A percentile compares a stretch with the other conserved stretches of the same genome.
These are phyloP conservation scores for Whitmania pigra DNA, from an alignment of 1,140 invertebrate species.

Conservation along the genomic window DNA sequence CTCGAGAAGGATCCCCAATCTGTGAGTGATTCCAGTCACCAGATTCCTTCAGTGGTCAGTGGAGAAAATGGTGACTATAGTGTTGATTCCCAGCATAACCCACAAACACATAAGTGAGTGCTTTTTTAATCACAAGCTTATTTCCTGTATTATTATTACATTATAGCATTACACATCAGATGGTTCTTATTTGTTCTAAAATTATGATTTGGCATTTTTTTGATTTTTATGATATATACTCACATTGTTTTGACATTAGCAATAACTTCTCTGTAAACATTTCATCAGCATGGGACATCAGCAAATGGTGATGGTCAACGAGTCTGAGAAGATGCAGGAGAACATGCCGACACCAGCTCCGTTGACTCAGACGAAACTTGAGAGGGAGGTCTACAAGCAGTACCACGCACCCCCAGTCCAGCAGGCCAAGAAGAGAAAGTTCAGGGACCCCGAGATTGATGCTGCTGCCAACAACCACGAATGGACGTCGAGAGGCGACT, in stretches of 20 bases:
- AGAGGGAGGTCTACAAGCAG: slow-evolving; percentile 8
- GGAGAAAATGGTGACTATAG: background rate
- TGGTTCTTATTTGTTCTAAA: background rate
- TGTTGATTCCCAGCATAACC: background rate
- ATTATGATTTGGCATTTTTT: slow-evolving; percentile 2
- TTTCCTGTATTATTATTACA: background rate
- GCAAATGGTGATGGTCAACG: background rate
- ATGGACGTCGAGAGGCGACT: background rate
- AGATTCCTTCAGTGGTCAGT: background rate
- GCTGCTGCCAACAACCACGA: background rate
- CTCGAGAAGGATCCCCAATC: background rate
- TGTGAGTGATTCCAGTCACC: background rate
- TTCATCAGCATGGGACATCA: too few species aligned
- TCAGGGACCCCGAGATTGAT: background rate
- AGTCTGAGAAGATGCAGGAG: background rate
- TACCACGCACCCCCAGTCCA: background rate
- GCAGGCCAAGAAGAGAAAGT: slow-evolving; percentile 9
- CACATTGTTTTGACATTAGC: background rate
- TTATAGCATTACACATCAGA: too few species aligned
- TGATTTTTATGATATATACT: background rate
- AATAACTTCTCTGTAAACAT: too few species aligned
- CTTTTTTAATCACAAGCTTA: background rate
- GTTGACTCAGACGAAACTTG: background rate
- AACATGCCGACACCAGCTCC: background rate
- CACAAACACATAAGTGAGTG: slow-evolving; percentile 8